A percentile compares a stretch with the other conserved stretches of the same genome.
phyloP scores from a whole-genome alignment of 2,113 vertebrate species.

The Fregetta grallaria region DNA sequence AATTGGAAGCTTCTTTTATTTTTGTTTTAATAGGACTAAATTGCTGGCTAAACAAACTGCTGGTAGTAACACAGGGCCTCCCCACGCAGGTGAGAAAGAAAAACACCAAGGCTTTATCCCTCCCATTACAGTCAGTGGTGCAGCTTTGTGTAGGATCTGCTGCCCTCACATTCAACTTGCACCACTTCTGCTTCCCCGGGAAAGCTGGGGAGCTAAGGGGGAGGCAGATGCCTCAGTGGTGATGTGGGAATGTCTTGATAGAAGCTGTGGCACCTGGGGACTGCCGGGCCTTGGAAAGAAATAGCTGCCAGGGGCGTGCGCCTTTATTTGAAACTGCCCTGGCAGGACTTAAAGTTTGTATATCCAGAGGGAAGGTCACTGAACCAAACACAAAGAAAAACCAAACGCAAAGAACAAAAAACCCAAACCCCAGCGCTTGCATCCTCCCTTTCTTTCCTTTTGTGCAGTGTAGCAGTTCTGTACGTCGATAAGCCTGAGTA shows the following conservation, averaged over 20 bases:
- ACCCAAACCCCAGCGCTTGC: background rate
- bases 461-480: background rate
- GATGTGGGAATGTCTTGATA: background rate
- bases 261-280: background rate
- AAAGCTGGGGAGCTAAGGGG: background rate
- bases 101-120: background rate
- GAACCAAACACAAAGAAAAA: background rate
- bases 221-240: background rate
- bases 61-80: background rate
- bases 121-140: background rate
- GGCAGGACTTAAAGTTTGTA: background rate
- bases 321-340: background rate
- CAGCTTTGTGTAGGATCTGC: background rate
- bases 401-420: background rate
- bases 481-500: background rate
- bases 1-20: background rate
- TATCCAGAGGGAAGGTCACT: background rate
- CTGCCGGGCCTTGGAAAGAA: background rate
- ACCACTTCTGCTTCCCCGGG: background rate
- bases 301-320: background rate
- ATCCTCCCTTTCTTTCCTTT: background rate
- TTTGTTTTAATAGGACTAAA: background rate
- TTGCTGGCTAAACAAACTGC: background rate
- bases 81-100: background rate
- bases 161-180: fast-evolving